Base-by-base conservation (phyloP, 2,797 vertebrate species). In the Sebastes iracundus region DNA sequence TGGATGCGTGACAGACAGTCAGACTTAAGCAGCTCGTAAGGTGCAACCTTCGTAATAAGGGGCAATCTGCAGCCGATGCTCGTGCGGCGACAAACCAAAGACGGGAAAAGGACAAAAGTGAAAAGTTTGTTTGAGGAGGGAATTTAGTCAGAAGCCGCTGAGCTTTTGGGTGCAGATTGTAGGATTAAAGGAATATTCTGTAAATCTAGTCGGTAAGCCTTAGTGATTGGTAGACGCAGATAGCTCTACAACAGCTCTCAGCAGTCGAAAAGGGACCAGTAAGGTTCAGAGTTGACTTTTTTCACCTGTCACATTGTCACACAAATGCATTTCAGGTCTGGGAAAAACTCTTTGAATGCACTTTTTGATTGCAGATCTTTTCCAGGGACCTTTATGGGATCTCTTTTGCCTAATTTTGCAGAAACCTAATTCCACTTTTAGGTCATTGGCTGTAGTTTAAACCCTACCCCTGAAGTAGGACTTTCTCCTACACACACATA, bases 171-270 rank as follows among this genome's bases (percentile, higher is more conserved):
- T 38, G 68, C 18, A 72, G 81, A 85, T 80, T 87, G 78, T 58
- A 30, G 75, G 84, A 84, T 90, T 86, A 80, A 68, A 90, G 82
- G 68, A 83, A 61, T 42, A 52, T 62, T 81, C 52, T 66, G 68
- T 71, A 67, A 74, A 87, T 89, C 75, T 79, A 46, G 56, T 67
- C 46, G 68, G 68, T 83, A 82, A 89, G 72, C 68, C 55, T 61
- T 4, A 55, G 35, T 71, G 87, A 85, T 73, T 87, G 70, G 23
- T 70, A 46, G 27, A 84, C 6, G 12, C 55, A 74, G 78, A 63
- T 12, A 13, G 27, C 55, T 69, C 70, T 62, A 16, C 46, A 27
- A 11, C 22, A 55, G 55, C 28, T 71, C 14, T n/a, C 42, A 58
- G 53, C 28, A n/a, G 38, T 23, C 1, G 2, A 7, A 46, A 52